Conservation (phyloP, 2,113 vertebrate genomes). For the Ramphastos sulfuratus region DNA sequence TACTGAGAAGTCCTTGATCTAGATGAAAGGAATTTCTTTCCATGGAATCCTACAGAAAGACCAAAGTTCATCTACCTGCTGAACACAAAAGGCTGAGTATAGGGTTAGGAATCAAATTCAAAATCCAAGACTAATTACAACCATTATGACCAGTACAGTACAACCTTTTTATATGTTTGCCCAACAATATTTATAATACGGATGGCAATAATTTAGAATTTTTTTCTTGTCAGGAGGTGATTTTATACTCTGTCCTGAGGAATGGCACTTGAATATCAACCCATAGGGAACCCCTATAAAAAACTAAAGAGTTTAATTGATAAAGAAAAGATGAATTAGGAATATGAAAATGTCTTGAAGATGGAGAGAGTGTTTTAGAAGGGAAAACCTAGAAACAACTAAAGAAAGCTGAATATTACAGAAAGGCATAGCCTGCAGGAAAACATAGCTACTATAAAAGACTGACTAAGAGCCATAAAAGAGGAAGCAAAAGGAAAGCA, state of each 20-base stretch:
- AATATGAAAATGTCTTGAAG: background rate
- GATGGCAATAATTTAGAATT: background rate
- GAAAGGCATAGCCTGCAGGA: background rate
- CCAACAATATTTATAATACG: background rate
- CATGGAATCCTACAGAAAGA: background rate
- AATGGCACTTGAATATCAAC: background rate
- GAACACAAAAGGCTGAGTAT: background rate
- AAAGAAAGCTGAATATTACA: background rate
- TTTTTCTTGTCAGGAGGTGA: background rate
- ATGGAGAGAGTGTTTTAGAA: background rate
- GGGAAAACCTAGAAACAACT: background rate
- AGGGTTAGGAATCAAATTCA: background rate
- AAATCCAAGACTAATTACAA: background rate
- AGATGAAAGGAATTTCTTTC: background rate
- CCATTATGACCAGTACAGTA: background rate
- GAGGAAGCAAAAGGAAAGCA: background rate
- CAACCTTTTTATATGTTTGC: background rate
- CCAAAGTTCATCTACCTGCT: background rate
- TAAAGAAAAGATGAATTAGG: background rate
- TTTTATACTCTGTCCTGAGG: background rate
- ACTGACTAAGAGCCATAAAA: background rate
- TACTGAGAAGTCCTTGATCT: background rate
- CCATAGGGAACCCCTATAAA: background rate
- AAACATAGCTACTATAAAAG: background rate
- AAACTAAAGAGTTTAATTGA: background rate